Evolutionary conservation across 2,888 invertebrate species (phyloP).

Genomic region (Papilio demoleus): DNA sequence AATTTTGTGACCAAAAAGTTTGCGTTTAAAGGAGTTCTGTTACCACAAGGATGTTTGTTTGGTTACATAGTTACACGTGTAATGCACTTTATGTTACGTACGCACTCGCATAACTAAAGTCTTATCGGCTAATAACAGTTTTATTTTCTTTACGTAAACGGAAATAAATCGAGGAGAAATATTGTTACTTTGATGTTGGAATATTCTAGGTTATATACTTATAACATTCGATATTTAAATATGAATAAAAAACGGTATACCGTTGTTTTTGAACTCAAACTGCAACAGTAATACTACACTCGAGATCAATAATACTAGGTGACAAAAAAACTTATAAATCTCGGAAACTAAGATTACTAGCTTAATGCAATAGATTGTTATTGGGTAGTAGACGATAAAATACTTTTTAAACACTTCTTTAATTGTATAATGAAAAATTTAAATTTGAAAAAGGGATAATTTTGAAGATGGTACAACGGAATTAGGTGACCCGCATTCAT

Average conservation of each 20-base stretch:
- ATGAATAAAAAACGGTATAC: too few relatives aligned
- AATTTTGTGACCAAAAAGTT: not conserved
- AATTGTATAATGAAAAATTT: too few relatives aligned
- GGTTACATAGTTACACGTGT: slow-evolving; percentile 11
- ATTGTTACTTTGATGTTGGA: not conserved
- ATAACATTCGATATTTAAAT: not conserved
- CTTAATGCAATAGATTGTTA: too few relatives aligned
- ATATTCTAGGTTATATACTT: slow-evolving; percentile 7
- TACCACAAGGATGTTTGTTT: not conserved
- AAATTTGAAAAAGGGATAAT: too few relatives aligned
- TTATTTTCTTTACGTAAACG: slow-evolving; percentile 20
- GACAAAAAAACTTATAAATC: too few relatives aligned
- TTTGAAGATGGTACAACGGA: too few relatives aligned
- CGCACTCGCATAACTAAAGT: slow-evolving; percentile 3
- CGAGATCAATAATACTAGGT: too few relatives aligned
- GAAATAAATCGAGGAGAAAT: slow-evolving; percentile 13
- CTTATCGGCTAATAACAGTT: slow-evolving; percentile 18
- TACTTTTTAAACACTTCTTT: too few relatives aligned
- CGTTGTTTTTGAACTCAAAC: not conserved
- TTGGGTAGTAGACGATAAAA: too few relatives aligned
- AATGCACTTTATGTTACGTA: slow-evolving; percentile 14
- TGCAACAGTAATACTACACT: too few relatives aligned
- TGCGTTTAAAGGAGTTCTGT: not conserved
- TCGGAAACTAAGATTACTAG: too few relatives aligned
- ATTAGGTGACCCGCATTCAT: too few relatives aligned